A percentile compares a stretch with the other conserved stretches of the same genome.
phyloP scores from a whole-genome alignment of 2,113 vertebrate genomes.

The Loxodonta africana region DNA sequence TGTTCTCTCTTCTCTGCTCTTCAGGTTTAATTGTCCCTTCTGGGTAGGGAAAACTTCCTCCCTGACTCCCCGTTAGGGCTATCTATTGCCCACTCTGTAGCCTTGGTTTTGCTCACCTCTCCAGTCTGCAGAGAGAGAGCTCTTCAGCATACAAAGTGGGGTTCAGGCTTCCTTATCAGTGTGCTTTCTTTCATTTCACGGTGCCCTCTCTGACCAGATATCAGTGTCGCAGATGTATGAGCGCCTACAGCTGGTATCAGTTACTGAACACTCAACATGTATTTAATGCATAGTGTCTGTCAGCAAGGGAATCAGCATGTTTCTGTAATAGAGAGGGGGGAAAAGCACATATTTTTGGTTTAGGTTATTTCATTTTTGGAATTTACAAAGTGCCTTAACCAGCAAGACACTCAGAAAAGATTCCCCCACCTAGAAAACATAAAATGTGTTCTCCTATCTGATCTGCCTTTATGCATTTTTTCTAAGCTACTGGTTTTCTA shows the following conservation, averaged over 20 bases:
- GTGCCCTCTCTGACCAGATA: neutral
- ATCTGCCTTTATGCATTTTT: slow-evolving; percentile 50
- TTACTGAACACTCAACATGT: neutral
- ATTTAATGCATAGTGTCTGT: neutral
- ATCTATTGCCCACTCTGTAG: neutral
- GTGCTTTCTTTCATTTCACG: neutral
- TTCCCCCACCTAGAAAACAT: neutral
- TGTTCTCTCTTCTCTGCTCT: neutral
- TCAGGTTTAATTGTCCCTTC: neutral
- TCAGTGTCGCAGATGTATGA: neutral
- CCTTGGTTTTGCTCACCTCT: neutral
- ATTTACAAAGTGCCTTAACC: slow-evolving; percentile 39
- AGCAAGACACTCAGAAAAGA: slow-evolving; percentile 29
- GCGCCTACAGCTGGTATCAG: neutral
- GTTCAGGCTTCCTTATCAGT: neutral
- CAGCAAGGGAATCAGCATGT: neutral
- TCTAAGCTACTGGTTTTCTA: slow-evolving; percentile 71
- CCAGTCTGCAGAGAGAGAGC: rapidly evolving
- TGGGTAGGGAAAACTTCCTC: rapidly evolving
- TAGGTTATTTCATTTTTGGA: slow-evolving; percentile 1
- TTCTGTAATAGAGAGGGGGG: neutral
- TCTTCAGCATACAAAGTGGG: neutral
- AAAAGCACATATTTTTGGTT: neutral
- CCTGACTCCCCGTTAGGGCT: rapidly evolving
- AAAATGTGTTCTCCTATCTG: slow-evolving; percentile 46